A percentile compares a stretch with the other conserved stretches of the same genome.
These are phyloP conservation scores for Cantharis flavilabris DNA, from an alignment of 2,888 invertebrate genomes.

Conservation along the genomic window DNA sequence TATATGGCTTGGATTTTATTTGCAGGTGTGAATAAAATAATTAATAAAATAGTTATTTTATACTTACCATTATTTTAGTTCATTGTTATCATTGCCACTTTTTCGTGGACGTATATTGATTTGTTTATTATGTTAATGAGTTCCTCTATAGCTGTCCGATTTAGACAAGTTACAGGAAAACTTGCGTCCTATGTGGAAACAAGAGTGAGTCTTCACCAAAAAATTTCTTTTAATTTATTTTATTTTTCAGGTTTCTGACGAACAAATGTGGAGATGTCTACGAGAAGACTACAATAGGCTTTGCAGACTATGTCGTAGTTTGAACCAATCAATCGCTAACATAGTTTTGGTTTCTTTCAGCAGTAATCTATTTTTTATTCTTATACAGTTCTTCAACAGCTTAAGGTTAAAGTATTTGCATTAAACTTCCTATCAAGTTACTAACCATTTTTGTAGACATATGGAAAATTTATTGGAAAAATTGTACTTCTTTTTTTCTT, in stretches of 20 bases:
- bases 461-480: conserved; percentile 60
- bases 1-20: conserved; percentile 56
- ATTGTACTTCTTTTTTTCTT: conserved; percentile 66
- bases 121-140: conserved; percentile 75
- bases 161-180: conserved; percentile 56
- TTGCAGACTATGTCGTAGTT: conserved; percentile 61
- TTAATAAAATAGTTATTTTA: background rate
- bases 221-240: background rate
- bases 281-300: conserved; percentile 68
- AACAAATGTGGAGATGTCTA: conserved; percentile 66
- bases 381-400: conserved; percentile 69
- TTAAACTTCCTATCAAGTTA: background rate
- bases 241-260: conserved; percentile 59
- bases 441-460: conserved; percentile 37
- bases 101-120: conserved; percentile 76
- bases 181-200: conserved; percentile 7
- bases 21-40: conserved; percentile 35
- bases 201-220: background rate
- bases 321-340: conserved; percentile 65
- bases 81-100: conserved; percentile 65
- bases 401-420: conserved; percentile 49
- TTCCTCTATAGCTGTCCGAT: conserved; percentile 68
- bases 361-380: conserved; percentile 73
- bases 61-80: conserved; percentile 7
- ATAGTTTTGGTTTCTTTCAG: conserved; percentile 68